Percentiles rank a stretch among this genome's conserved stretches.
Evolutionary conservation across 2,888 invertebrate genomes (phyloP).

Genomic region (Malacosoma neustria): DNA sequence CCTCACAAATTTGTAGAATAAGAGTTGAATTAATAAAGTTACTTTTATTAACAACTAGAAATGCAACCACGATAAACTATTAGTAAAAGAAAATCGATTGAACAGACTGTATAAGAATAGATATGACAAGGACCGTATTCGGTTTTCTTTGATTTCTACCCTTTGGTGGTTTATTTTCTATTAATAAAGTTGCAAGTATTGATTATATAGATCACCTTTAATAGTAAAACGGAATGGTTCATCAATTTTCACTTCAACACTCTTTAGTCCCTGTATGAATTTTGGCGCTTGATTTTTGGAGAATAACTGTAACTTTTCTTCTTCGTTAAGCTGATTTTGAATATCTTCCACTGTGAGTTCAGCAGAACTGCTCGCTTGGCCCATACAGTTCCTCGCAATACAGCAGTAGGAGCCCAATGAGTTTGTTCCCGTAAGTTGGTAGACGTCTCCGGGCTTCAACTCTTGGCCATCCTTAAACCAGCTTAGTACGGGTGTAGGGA

Average conservation of each 20-base stretch:
- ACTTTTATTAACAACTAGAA: too few relatives aligned
- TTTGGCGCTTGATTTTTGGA: slow-evolving; percentile 88
- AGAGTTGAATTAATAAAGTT: too few relatives aligned
- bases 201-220: too few relatives aligned
- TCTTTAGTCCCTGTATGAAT: slow-evolving; percentile 87
- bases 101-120: too few relatives aligned
- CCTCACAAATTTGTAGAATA: too few relatives aligned
- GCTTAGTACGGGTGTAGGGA: slow-evolving; percentile 88
- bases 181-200: too few relatives aligned
- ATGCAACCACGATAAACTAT: too few relatives aligned
- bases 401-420: slow-evolving; percentile 91
- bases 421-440: slow-evolving; percentile 92
- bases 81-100: too few relatives aligned
- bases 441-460: slow-evolving; percentile 93
- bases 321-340: slow-evolving; percentile 90
- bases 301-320: slow-evolving; percentile 85
- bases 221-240: slow-evolving; percentile 87
- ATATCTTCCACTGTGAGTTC: slow-evolving; percentile 93
- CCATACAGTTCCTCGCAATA: slow-evolving; percentile 93
- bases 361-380: slow-evolving; percentile 89
- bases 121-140: too few relatives aligned
- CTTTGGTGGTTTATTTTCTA: too few relatives aligned
- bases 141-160: too few relatives aligned
- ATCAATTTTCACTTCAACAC: slow-evolving; percentile 87
- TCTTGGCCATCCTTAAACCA: slow-evolving; percentile 97